Evolutionary conservation across 2,888 invertebrate genomes (phyloP).

Genomic region (Isotomurus palustris): DNA sequence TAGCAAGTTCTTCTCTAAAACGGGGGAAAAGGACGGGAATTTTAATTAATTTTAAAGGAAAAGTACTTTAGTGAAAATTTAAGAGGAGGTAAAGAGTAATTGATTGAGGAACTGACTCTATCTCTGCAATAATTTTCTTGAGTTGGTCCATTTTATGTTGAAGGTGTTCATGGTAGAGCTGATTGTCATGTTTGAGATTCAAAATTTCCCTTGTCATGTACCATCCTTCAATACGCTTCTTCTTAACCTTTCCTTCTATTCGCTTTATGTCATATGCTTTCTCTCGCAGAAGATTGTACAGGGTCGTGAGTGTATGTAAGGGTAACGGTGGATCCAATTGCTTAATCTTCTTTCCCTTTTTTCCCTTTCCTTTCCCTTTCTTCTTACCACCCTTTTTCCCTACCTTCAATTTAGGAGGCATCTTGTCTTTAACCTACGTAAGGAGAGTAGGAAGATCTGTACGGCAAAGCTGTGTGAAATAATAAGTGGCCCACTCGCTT

Average conservation of each 20-base stretch:
- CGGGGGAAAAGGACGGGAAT: background rate
- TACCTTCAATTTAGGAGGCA: slow-evolving; percentile 23
- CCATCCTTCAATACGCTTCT: slow-evolving; percentile 44
- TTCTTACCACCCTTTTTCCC: slow-evolving; percentile 16
- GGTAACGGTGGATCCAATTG: slow-evolving; percentile 28
- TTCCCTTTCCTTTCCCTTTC: slow-evolving; percentile 5
- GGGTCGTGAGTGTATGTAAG: slow-evolving; percentile 36
- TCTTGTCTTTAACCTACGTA: no score
- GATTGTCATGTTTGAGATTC: slow-evolving; percentile 37
- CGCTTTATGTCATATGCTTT: slow-evolving; percentile 25
- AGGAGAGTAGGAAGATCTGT: no score
- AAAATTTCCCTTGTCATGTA: slow-evolving; percentile 40
- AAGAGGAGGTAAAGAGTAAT: background rate
- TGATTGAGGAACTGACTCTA: slow-evolving; percentile 23
- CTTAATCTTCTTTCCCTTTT: slow-evolving; percentile 21
- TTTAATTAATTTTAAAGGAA: background rate
- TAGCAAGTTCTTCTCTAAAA: slow-evolving; percentile 30
- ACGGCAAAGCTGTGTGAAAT: no score
- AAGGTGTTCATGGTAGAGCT: slow-evolving; percentile 36
- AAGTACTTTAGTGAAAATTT: background rate
- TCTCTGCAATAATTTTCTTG: slow-evolving; percentile 30
- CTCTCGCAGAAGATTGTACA: slow-evolving; percentile 39
- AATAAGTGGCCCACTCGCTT: no score
- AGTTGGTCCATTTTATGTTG: slow-evolving; percentile 38
- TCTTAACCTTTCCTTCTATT: slow-evolving; percentile 28